Evolutionary conservation across 2,797 vertebrate species (phyloP).

Genomic region (Zenarchopterus dispar): DNA sequence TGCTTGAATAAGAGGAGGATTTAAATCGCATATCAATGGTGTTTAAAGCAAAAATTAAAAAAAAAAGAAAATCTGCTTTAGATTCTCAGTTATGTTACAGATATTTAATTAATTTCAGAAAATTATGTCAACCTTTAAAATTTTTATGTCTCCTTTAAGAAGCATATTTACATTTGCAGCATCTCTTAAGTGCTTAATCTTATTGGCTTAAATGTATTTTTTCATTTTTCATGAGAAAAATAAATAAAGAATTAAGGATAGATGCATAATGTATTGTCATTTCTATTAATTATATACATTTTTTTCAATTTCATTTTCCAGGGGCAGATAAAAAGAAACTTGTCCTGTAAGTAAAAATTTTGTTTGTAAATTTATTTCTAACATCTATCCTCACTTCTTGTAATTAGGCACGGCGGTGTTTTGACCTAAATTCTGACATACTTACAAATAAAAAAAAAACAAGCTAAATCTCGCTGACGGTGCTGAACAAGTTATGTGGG

Average conservation of each 20-base stretch:
- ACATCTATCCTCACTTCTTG: not conserved
- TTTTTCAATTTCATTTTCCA: conserved; percentile 79
- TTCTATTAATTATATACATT: conserved; percentile 24
- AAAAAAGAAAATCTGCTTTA: too few species aligned
- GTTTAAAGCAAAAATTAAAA: too few species aligned
- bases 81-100: too few species aligned
- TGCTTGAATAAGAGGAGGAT: too few species aligned
- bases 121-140: too few species aligned
- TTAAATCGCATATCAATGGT: too few species aligned
- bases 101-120: too few species aligned
- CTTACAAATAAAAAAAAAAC: too few species aligned
- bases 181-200: too few species aligned
- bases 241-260: not conserved
- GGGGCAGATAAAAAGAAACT: conserved; percentile 94
- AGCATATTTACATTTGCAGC: too few species aligned
- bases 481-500: not conserved
- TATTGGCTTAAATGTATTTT: too few species aligned
- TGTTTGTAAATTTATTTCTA: not conserved
- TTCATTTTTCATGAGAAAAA: not conserved
- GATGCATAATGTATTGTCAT: not conserved
- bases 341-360: conserved; percentile 93
- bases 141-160: too few species aligned
- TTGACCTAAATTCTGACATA: not conserved
- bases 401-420: not conserved
- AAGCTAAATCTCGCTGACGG: not conserved